Evolutionary conservation across 2,113 vertebrate species (phyloP).

Genomic region (Nanger granti): DNA sequence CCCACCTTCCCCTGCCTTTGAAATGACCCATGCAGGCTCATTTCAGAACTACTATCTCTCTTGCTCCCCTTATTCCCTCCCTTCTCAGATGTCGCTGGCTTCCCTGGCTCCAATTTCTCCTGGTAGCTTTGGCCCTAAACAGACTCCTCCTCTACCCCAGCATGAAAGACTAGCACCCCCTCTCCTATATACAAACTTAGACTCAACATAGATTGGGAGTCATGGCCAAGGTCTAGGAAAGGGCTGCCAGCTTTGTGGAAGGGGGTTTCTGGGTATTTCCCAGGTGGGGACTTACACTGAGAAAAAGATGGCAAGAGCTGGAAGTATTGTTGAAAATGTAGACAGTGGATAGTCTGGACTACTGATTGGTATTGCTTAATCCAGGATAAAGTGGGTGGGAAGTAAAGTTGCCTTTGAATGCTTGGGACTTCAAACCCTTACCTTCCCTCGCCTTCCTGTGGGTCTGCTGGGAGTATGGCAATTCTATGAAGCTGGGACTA

Average conservation of each 20-base stretch:
- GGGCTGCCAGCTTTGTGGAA: neutral
- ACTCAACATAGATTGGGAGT: neutral
- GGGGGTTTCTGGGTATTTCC: neutral
- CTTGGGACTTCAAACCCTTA: neutral
- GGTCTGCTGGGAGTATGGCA: no score
- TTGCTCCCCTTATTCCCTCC: neutral
- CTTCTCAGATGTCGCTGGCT: neutral
- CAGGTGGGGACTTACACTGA: neutral
- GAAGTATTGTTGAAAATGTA: neutral
- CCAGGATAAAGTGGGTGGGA: neutral
- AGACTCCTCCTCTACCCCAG: neutral
- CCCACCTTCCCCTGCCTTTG: neutral
- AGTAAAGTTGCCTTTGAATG: neutral
- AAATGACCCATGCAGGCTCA: neutral
- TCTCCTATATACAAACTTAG: neutral
- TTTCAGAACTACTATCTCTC: neutral
- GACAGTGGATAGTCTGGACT: neutral
- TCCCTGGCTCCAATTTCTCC: neutral
- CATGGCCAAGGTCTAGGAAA: neutral
- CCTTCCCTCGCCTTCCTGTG: neutral
- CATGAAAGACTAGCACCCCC: neutral
- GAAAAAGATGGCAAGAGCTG: neutral
- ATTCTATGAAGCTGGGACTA: neutral
- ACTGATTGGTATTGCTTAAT: neutral
- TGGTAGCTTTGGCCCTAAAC: neutral